These are phyloP conservation scores for Poecilia latipinna DNA, from an alignment of 2,113 vertebrate genomes.

Conservation along the genomic window DNA sequence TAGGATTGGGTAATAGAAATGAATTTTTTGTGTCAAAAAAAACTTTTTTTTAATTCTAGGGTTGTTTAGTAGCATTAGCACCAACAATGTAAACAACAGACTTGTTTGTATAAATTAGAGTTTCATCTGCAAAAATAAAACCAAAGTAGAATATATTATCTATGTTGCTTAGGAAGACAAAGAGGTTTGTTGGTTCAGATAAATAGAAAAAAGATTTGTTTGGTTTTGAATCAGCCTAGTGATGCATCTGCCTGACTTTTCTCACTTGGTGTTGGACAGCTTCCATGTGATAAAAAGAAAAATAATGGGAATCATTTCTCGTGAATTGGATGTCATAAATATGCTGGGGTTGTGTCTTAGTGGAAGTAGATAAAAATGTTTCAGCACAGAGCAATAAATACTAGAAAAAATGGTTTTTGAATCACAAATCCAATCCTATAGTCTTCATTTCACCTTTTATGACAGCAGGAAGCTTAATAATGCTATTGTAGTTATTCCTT, in stretches of 20 bases:
- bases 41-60: not conserved
- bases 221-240: not conserved
- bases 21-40: too few species aligned
- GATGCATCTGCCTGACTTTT: constrained; percentile 28
- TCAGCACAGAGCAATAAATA: not conserved
- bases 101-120: constrained; percentile 29
- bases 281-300: constrained; percentile 20
- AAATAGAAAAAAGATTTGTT: constrained; percentile 48
- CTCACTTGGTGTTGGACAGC: not conserved
- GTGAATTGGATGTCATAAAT: constrained; percentile 26
- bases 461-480: not conserved
- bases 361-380: constrained; percentile 5
- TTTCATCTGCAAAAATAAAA: constrained; percentile 11
- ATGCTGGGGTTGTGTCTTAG: constrained; percentile 1
- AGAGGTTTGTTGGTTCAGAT: constrained; percentile 42
- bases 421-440: not conserved
- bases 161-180: constrained; percentile 13
- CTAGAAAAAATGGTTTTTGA: not conserved
- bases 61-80: not conserved
- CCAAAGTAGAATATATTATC: constrained; percentile 47
- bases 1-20: not conserved
- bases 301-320: constrained; percentile 6
- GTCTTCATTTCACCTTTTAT: not conserved
- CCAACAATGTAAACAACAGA: not conserved
- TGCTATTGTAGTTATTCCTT: constrained; percentile 1